phyloP scores from a whole-genome alignment of 2,888 invertebrate species.

The Chloroclystis v-ata region DNA sequence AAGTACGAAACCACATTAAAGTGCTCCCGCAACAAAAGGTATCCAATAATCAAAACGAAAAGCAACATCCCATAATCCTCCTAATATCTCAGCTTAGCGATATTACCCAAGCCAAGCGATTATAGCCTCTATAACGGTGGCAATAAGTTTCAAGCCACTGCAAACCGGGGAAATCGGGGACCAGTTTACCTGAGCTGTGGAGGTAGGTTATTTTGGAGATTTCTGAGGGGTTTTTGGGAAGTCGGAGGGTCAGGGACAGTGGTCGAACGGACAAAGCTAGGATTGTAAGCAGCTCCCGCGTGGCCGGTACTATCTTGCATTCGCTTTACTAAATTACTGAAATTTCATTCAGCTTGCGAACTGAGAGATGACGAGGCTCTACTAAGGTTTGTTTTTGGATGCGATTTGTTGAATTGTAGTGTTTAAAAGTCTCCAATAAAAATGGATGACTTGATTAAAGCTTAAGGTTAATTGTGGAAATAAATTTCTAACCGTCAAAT shows the following conservation, averaged over 20 bases:
- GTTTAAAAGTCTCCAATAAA: too few species aligned
- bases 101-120: conserved; percentile 36
- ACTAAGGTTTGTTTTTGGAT: not conserved
- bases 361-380: conserved; percentile 30
- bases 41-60: conserved; percentile 47
- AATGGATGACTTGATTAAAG: too few species aligned
- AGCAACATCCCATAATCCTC: conserved; percentile 56
- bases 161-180: conserved; percentile 40
- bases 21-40: conserved; percentile 21
- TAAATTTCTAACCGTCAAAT: too few species aligned
- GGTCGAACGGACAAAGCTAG: conserved; percentile 58
- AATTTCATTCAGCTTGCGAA: conserved; percentile 75
- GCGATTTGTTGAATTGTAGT: too few species aligned
- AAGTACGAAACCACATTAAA: conserved; percentile 13
- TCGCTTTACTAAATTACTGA: conserved; percentile 76
- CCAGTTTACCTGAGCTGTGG: conserved; percentile 48
- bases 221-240: conserved; percentile 13
- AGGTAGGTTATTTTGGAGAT: conserved; percentile 20
- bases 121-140: conserved; percentile 38
- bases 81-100: conserved; percentile 51
- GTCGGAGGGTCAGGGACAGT: conserved; percentile 21
- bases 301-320: conserved; percentile 69
- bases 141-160: conserved; percentile 38
- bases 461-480: too few species aligned
- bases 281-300: conserved; percentile 73